Evolutionary conservation across 2,113 vertebrate genomes (phyloP).

Genomic region (Ochotona curzoniae): DNA sequence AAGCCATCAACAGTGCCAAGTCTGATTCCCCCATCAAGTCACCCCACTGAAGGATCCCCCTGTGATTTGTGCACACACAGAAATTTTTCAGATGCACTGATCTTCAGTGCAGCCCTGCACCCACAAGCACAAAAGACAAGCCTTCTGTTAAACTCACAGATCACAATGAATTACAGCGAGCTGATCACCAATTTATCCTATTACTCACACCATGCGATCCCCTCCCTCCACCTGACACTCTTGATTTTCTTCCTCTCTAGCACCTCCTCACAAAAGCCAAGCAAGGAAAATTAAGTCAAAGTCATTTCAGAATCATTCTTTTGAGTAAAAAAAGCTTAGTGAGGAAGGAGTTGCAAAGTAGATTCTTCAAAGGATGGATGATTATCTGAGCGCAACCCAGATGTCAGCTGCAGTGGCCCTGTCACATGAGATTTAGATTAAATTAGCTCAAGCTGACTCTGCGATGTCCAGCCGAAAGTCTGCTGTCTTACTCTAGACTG

Average conservation of each 20-base stretch:
- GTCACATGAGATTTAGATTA: neutral
- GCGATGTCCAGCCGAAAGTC: neutral
- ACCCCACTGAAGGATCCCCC: neutral
- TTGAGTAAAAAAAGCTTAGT: conserved; percentile 22
- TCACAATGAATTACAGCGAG: neutral
- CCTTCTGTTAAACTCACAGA: neutral
- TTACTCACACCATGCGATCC: neutral
- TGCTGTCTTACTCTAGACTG: neutral
- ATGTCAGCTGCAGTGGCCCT: neutral
- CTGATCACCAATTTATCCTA: neutral
- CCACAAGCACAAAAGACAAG: neutral
- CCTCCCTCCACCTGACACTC: neutral
- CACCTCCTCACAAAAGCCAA: neutral
- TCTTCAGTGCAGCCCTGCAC: neutral
- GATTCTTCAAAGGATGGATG: conserved; percentile 3
- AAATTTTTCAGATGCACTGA: neutral
- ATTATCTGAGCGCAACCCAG: neutral
- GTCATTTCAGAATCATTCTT: neutral
- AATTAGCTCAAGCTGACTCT: conserved; percentile 21
- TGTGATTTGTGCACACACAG: neutral
- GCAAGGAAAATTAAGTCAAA: neutral
- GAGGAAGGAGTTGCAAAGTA: neutral
- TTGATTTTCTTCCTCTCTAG: neutral
- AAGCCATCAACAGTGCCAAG: neutral
- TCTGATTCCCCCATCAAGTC: neutral